These are phyloP conservation scores for Aplodontia rufa DNA, from an alignment of 2,113 vertebrate species.

Conservation along the genomic window DNA sequence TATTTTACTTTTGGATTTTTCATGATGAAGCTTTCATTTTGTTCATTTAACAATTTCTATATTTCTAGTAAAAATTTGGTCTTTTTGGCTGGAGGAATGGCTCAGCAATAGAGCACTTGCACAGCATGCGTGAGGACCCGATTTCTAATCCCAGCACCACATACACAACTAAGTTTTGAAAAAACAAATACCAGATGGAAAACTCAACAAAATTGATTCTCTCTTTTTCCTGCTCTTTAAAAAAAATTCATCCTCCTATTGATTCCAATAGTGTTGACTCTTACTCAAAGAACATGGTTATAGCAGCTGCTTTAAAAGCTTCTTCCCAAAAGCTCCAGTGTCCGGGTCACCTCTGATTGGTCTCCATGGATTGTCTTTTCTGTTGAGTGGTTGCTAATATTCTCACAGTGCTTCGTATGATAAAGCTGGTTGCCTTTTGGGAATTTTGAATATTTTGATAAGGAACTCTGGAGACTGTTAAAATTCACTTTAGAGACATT, in stretches of 20 bases:
- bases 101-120: too few species aligned
- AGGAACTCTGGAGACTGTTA: background rate
- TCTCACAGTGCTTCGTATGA: background rate
- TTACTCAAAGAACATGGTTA: background rate
- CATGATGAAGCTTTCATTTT: background rate
- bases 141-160: too few species aligned
- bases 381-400: background rate
- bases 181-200: too few species aligned
- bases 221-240: too few species aligned
- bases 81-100: too few species aligned
- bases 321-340: too few species aligned
- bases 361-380: background rate
- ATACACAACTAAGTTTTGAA: too few species aligned
- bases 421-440: background rate
- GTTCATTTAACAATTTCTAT: background rate
- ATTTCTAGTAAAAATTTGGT: background rate
- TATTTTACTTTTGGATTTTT: background rate
- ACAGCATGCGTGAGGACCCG: too few species aligned
- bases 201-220: too few species aligned
- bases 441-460: background rate
- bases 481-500: background rate
- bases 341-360: too few species aligned
- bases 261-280: background rate
- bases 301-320: background rate
- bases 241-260: background rate